These are phyloP conservation scores for Lepilemur septentrionalis DNA, from an alignment of 2,797 vertebrate genomes.

Conservation along the genomic window DNA sequence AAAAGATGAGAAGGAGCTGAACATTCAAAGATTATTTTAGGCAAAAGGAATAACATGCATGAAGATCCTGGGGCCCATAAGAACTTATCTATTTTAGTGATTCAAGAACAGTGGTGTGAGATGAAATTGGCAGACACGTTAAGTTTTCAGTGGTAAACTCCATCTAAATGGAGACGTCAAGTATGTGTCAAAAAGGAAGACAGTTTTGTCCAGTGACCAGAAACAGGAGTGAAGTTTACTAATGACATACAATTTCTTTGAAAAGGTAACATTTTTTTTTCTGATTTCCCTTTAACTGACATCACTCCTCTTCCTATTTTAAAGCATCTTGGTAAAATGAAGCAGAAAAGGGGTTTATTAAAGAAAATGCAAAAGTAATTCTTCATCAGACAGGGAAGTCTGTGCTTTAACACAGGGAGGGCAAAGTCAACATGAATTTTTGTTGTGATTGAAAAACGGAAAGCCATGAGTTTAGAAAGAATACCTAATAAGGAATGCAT, in stretches of 20 bases:
- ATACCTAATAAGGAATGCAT: not conserved
- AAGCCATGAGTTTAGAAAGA: not conserved
- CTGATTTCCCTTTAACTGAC: not conserved
- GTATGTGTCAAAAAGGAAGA: not conserved
- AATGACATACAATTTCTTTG: not conserved
- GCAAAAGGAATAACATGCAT: not conserved
- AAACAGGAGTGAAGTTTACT: not conserved
- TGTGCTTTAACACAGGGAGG: not conserved
- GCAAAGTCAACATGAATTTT: not conserved
- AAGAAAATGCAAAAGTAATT: not conserved
- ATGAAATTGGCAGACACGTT: not conserved
- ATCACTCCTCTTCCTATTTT: not conserved
- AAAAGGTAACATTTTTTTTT: not conserved
- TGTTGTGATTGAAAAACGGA: not conserved
- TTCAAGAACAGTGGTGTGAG: not conserved
- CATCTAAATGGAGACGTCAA: not conserved
- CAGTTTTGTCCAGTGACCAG: not conserved
- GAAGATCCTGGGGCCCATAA: not conserved
- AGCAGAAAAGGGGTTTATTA: not conserved
- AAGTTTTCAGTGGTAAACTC: not conserved
- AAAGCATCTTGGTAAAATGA: slow-evolving; percentile 12
- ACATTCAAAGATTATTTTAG: not conserved
- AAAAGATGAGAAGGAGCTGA: not conserved
- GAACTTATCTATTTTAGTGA: not conserved
- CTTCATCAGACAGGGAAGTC: not conserved